Evolutionary conservation across 64 coral and sea anemone genomes (phyloP), one percentile per base, ranked within the genome.

Genomic region (Dendronephthya gigantea): DNA sequence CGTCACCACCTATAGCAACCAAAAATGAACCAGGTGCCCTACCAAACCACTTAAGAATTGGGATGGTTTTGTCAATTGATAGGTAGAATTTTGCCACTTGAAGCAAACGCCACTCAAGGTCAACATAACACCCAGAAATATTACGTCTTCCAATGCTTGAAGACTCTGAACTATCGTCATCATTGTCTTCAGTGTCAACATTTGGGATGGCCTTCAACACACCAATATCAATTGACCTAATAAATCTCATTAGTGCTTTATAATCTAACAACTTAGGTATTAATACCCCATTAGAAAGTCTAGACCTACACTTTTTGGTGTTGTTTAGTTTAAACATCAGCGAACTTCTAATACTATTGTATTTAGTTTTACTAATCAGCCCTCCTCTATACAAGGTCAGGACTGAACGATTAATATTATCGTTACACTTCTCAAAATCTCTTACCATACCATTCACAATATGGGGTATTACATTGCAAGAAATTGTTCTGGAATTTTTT

Each of bases 41-140:
- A 35, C 88, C 82, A 83, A 90, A 93, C 92, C 92, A 93, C 82
- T 81, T 87, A 59, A 93, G 88, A 88, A 90, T 85, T 86, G 84
- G 56, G 83, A 62, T 85, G 47, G 2, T 47, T 68, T 90, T 86
- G 88, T 90, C 59, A 79, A 90, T 62, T 52, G 56, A 83, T 90
- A 84, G 84, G 86, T 93, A 93, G 59, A 90, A 56, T 76, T 82
- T 84, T 79, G 85, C 88, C 79, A 84, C 62, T 82, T 93, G 92
- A 22, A 93, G 40, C 75, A 90, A 88, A 43, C 82, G 85, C 32
- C 55, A 79, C 81, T 93, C 88, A 59, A 93, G 88, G 81, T 90
- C 88, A 66, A 66, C 29, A n/a, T 22, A 66, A 30, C 58, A 66
- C 19, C 58, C 58, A 66, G 58, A 66, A 6, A 66, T 30, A 66